Evolutionary conservation across 2,797 vertebrate species (phyloP).

Genomic region (Buphagus erythrorhynchus): DNA sequence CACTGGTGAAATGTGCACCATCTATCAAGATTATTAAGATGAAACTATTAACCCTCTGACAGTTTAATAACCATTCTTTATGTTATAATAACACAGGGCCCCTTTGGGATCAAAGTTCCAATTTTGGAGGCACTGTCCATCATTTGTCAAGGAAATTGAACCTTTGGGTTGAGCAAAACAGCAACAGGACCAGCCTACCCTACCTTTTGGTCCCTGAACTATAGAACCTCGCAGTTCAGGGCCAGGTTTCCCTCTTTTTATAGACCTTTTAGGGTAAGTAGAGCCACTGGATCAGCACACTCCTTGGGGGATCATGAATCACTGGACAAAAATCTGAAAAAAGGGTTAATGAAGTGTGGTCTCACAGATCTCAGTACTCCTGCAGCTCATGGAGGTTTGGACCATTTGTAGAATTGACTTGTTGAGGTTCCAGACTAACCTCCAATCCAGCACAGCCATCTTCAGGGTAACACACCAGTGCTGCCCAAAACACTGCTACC

Average conservation of each 20-base stretch:
- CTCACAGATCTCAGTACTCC: not conserved
- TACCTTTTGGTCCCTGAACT: not conserved
- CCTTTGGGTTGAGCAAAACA: constrained; percentile 71
- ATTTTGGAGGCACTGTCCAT: constrained; percentile 81
- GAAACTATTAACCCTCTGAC: constrained; percentile 83
- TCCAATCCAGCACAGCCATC: not conserved
- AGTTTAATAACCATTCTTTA: constrained; percentile 88
- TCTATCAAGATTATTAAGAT: constrained; percentile 86
- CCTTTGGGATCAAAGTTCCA: constrained; percentile 81
- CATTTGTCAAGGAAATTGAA: constrained; percentile 77
- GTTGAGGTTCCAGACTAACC: not conserved
- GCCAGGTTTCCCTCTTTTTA: not conserved
- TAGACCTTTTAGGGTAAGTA: not conserved
- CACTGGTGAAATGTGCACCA: constrained; percentile 71
- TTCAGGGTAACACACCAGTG: not conserved
- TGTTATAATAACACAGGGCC: constrained; percentile 84
- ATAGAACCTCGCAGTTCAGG: not conserved
- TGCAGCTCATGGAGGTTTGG: not conserved
- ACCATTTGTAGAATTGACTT: not conserved
- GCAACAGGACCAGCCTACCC: constrained; percentile 58
- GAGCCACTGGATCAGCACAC: not conserved
- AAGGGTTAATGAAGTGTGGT: not conserved
- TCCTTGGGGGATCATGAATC: not conserved
- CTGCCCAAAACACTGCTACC: not conserved
- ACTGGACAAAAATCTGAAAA: not conserved